phyloP scores from a whole-genome alignment of 2,888 invertebrate genomes.

The Phyllotreta striolata region DNA sequence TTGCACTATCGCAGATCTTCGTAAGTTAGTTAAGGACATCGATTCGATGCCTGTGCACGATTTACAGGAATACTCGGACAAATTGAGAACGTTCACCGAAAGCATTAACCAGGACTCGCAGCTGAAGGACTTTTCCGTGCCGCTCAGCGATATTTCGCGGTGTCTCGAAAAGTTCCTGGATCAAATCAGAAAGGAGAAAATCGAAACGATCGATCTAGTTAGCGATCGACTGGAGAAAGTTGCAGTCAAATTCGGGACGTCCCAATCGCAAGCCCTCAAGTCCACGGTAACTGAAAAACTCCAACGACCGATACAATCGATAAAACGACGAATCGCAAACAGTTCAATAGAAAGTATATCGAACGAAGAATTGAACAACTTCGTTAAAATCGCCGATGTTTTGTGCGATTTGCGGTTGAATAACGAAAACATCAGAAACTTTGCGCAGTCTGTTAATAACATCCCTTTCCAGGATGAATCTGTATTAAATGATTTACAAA shows the following conservation, averaged over 20 bases:
- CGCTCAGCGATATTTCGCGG: slow-evolving; percentile 56
- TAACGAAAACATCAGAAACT: too few relatives aligned
- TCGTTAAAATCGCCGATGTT: not conserved
- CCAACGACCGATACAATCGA: slow-evolving; percentile 51
- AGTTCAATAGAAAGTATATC: slow-evolving; percentile 41
- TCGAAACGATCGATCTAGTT: slow-evolving; percentile 32
- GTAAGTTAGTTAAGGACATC: slow-evolving; percentile 46
- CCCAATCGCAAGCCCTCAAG: slow-evolving; percentile 35
- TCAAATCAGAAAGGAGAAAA: slow-evolving; percentile 43
- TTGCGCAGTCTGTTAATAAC: too few relatives aligned
- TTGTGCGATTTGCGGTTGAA: not conserved
- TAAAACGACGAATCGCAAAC: slow-evolving; percentile 44
- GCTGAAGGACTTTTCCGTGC: slow-evolving; percentile 58
- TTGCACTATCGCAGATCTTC: slow-evolving; percentile 51
- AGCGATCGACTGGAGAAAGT: slow-evolving; percentile 28
- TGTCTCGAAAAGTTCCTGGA: slow-evolving; percentile 52
- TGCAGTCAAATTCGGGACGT: slow-evolving; percentile 44
- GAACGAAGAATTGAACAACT: not conserved
- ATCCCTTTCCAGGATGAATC: not conserved
- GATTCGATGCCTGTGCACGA: slow-evolving; percentile 35
- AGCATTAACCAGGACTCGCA: slow-evolving; percentile 59
- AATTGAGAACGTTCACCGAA: slow-evolving; percentile 48
- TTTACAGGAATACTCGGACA: slow-evolving; percentile 43
- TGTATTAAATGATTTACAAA: not conserved
- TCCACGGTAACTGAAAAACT: slow-evolving; percentile 49